Base-by-base conservation (phyloP, 2,113 vertebrate genomes). In the Semnornis frantzii region DNA sequence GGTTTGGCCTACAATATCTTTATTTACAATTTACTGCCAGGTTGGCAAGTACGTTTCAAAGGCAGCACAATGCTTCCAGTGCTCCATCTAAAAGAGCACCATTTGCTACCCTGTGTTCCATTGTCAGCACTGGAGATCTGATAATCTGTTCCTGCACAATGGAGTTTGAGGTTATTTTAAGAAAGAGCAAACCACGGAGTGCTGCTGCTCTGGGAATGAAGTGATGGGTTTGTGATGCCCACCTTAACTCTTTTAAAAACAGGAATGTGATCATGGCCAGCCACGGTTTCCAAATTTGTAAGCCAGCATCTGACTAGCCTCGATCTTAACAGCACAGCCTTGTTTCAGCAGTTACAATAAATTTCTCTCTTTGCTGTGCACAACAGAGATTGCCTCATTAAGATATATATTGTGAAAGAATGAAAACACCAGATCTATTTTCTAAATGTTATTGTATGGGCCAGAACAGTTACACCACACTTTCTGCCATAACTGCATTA, bases 391-490 rank as follows among this genome's bases (percentile, higher is more conserved):
- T 64, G 30, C 28, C 48, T 87, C 74, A 76, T 89, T 87, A 96
- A 87, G 73, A 90, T 77, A 90, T 94, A 79, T 1, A 72, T 48
- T 69, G 31, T 85, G 92, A 96, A 90, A 73, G 91, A 90, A 89
- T 66, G 86, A 65, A 93, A 93, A 76, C 62, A 90, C 71, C 77
- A 85, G 72, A 73, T 78, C 42, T 83, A 82, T 83, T 87, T 79
- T 85, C 15, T 54, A 89, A 82, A 84, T 52, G 68, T 46, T 73
- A 74, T n/a, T 76, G n/a, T 79, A 87, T 15, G 15, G 72, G 39
- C 59, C 74, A 76, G 71, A 87, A 73, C 17, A 65, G 69, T 54
- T 94, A 72, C 68, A 89, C 83, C 65, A 63, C 31, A 83, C 85
- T 55, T 82, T 90, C 64, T 85, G 65, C 92, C 0, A 0, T 93